Conservation (phyloP, 2,888 invertebrate genomes). For the Aspidiotus rigidus region DNA sequence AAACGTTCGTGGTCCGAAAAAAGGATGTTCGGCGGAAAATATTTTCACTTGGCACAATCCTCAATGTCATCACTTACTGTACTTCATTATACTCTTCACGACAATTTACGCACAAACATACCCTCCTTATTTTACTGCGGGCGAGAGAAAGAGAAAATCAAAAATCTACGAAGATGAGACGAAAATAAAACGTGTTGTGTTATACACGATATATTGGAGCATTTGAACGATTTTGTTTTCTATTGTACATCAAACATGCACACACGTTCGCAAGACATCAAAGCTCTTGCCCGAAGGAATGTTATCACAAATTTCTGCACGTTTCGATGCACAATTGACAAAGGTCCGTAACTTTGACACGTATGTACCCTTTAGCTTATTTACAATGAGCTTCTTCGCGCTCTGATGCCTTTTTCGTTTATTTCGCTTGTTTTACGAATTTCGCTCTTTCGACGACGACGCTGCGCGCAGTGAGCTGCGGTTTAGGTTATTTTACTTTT, state of each 20-base stretch:
- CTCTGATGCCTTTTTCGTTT: conserved; percentile 34
- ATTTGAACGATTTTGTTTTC: conserved; percentile 2
- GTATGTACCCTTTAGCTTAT: conserved; percentile 18
- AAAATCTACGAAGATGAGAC: no score
- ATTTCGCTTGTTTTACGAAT: conserved; percentile 34
- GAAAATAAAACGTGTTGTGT: no score
- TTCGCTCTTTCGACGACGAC: conserved; percentile 23
- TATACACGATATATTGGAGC: neutral
- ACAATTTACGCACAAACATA: no score
- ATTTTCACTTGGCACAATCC: no score
- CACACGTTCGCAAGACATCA: conserved; percentile 14
- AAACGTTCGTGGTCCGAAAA: no score
- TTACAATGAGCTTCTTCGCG: conserved; percentile 25
- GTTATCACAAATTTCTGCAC: conserved; percentile 33
- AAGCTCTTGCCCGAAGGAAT: conserved; percentile 27
- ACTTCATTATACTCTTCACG: no score
- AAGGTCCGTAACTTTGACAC: conserved; percentile 33
- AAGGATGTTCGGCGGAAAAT: no score
- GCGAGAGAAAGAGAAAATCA: no score
- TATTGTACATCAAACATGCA: neutral
- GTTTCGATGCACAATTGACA: conserved; percentile 33
- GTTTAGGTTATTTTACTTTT: conserved; percentile 22
- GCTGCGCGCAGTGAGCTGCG: neutral
- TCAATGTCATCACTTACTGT: no score
- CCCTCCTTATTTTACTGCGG: no score